These are phyloP conservation scores for Phasianus colchicus DNA, from an alignment of 2,113 vertebrate species.

Conservation along the genomic window DNA sequence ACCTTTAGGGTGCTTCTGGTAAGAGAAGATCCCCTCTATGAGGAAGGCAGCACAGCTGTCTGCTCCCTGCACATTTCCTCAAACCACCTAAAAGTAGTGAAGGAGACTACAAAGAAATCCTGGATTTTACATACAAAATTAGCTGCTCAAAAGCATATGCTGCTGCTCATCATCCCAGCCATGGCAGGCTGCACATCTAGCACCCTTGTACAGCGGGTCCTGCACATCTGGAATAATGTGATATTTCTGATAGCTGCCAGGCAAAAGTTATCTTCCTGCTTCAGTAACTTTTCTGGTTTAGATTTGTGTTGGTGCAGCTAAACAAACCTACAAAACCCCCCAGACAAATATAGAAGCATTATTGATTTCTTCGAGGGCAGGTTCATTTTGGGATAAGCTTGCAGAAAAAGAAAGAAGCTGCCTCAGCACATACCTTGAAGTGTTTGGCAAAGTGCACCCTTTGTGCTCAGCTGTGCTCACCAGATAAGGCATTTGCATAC, in stretches of 20 bases:
- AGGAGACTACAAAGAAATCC: background rate
- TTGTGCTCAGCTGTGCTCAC: background rate
- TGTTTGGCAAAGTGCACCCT: background rate
- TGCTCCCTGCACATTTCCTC: background rate
- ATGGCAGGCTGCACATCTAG: background rate
- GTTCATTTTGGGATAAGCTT: constrained; percentile 9
- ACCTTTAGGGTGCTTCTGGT: background rate
- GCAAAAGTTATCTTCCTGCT: background rate
- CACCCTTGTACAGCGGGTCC: background rate
- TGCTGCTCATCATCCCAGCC: background rate
- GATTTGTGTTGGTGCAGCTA: background rate
- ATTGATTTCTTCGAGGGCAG: constrained; percentile 25
- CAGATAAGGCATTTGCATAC: background rate
- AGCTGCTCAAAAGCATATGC: background rate
- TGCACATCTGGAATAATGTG: background rate
- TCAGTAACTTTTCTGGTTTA: background rate
- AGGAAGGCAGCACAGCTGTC: background rate
- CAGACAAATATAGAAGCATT: background rate
- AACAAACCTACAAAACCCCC: background rate
- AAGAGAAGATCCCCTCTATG: background rate
- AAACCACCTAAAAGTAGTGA: background rate
- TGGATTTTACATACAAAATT: background rate
- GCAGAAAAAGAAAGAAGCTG: background rate
- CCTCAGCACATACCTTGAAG: background rate
- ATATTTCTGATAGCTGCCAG: background rate